A percentile compares a stretch with the other conserved stretches of the same genome.
These are phyloP conservation scores for Tolypeutes matacus DNA, from an alignment of 2,797 vertebrate species.

Conservation along the genomic window DNA sequence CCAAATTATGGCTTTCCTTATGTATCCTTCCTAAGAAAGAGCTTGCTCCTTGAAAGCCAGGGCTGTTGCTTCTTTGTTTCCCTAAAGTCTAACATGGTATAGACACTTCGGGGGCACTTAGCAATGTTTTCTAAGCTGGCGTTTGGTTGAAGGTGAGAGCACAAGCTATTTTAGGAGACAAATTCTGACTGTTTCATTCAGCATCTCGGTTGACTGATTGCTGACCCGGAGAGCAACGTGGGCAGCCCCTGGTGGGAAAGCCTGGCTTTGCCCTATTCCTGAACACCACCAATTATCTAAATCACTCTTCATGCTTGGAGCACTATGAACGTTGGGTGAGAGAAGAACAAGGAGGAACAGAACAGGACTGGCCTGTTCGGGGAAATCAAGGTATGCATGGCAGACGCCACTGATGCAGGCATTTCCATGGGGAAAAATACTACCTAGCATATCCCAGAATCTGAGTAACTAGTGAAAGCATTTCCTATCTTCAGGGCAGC, in stretches of 20 bases:
- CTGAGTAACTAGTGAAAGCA: not conserved
- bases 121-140: not conserved
- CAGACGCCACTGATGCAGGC: fast-evolving
- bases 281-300: fast-evolving
- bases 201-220: fast-evolving
- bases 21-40: not conserved
- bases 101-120: no score
- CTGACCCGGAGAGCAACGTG: fast-evolving
- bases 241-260: fast-evolving
- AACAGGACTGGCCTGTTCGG: not conserved
- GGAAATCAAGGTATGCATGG: not conserved
- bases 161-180: not conserved
- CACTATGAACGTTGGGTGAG: not conserved
- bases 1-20: fast-evolving
- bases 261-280: fast-evolving
- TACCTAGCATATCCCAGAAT: fast-evolving
- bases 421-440: not conserved
- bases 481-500: not conserved
- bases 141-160: not conserved
- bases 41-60: not conserved
- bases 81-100: not conserved
- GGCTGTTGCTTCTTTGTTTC: not conserved
- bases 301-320: not conserved
- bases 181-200: not conserved
- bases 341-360: not conserved